phyloP scores from a whole-genome alignment of 2,797 vertebrate genomes.

The Pogonophryne albipinna region DNA sequence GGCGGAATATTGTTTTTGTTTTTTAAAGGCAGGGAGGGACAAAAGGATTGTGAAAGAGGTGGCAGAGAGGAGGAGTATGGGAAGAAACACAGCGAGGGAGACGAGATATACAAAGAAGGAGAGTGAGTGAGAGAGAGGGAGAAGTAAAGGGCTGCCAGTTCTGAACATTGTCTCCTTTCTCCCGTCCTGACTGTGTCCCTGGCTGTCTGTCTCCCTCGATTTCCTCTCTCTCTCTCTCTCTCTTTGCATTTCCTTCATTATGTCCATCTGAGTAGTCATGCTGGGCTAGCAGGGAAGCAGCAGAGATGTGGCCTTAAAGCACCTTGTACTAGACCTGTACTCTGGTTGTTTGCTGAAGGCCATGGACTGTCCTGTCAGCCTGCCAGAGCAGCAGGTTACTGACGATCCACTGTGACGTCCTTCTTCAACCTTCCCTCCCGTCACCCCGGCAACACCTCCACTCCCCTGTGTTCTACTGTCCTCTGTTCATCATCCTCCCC shows the following conservation, averaged over 20 bases:
- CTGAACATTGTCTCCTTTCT: constrained; percentile 64
- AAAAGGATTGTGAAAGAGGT: constrained; percentile 60
- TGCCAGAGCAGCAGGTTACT: constrained; percentile 73
- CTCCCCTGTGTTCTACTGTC: constrained; percentile 58
- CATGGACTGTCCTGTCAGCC: constrained; percentile 54
- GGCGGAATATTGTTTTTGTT: constrained; percentile 38
- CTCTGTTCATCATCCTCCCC: constrained; percentile 5
- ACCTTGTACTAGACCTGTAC: constrained; percentile 48
- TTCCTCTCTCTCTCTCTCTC: constrained; percentile 42
- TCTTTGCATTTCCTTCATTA: constrained; percentile 64
- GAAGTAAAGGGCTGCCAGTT: constrained; percentile 65
- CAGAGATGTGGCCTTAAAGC: constrained; percentile 45
- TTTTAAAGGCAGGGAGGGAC: constrained; percentile 64
- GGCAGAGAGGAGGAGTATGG: constrained; percentile 64
- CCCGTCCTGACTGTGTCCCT: constrained; percentile 71
- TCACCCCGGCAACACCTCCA: constrained; percentile 75
- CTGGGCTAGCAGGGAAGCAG: constrained; percentile 40
- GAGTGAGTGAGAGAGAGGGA: constrained; percentile 37
- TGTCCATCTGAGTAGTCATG: constrained; percentile 61
- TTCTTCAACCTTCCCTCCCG: constrained; percentile 68
- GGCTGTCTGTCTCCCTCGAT: constrained; percentile 63
- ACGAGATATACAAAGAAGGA: constrained; percentile 16
- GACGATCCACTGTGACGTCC: constrained; percentile 71
- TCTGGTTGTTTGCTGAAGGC: constrained; percentile 36
- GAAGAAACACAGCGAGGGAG: constrained; percentile 44